phyloP scores from a whole-genome alignment of 2,888 invertebrate species.

The Lasioglossum marginatum region DNA sequence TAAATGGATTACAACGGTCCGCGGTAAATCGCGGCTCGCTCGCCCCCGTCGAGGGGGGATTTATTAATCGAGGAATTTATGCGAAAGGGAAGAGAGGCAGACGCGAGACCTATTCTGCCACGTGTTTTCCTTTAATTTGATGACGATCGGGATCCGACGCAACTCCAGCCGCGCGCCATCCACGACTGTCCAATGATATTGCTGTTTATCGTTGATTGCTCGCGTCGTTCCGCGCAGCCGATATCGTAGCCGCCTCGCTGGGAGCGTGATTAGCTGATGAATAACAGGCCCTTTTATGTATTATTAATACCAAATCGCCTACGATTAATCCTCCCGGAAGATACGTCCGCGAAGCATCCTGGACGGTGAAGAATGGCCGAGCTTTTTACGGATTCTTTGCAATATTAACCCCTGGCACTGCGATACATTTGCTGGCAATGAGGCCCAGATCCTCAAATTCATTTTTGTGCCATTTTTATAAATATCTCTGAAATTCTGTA shows the following conservation, averaged over 20 bases:
- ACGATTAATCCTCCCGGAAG: constrained; percentile 6
- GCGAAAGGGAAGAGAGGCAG: neutral
- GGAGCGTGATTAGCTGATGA: constrained; percentile 9
- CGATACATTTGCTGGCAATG: neutral
- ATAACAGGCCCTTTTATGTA: constrained; percentile 14
- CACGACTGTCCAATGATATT: constrained; percentile 19
- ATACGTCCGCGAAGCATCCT: neutral
- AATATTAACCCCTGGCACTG: neutral
- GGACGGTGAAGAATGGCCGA: neutral
- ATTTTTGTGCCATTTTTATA: neutral
- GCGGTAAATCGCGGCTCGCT: neutral
- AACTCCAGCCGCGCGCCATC: constrained; percentile 1
- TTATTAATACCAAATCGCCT: constrained; percentile 7
- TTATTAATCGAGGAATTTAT: constrained; percentile 48
- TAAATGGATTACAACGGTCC: constrained; percentile 36
- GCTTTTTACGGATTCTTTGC: neutral
- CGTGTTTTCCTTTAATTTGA: constrained; percentile 23
- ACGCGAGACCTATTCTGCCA: neutral
- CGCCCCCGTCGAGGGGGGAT: constrained; percentile 12
- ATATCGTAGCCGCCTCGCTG: constrained; percentile 9
- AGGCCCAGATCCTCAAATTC: neutral
- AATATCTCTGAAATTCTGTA: neutral
- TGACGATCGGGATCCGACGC: constrained; percentile 11
- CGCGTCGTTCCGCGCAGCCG: constrained; percentile 12
- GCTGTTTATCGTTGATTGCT: constrained; percentile 31